phyloP scores from a whole-genome alignment of 1,140 invertebrate genomes.

The Leptopilina boulardi region DNA sequence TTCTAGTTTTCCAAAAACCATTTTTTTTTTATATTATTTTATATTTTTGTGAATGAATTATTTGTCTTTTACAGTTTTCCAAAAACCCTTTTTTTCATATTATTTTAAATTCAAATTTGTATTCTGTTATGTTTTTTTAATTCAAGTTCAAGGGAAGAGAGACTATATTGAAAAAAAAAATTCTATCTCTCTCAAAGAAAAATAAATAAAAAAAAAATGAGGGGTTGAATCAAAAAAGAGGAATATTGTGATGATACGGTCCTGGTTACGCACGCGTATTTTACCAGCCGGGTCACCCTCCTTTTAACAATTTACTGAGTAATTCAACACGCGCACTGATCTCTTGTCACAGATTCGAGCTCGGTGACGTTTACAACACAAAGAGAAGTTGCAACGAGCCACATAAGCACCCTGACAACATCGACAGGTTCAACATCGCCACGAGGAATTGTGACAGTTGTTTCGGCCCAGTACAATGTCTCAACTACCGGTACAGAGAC shows the following conservation, averaged over 20 bases:
- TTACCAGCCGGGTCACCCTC: slow-evolving; percentile 28
- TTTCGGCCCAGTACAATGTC: slow-evolving; percentile 68
- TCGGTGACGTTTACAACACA: slow-evolving; percentile 70
- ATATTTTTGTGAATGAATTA: too few species aligned
- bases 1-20: too few species aligned
- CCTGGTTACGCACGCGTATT: slow-evolving; percentile 58
- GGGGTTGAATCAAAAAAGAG: too few species aligned
- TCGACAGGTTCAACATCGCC: slow-evolving; percentile 61
- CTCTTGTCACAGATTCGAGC: slow-evolving; percentile 64
- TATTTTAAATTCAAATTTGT: too few species aligned
- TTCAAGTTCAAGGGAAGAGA: too few species aligned
- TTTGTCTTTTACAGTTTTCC: too few species aligned
- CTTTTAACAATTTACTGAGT: slow-evolving; percentile 22
- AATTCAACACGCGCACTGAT: slow-evolving; percentile 49
- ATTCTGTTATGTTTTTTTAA: too few species aligned
- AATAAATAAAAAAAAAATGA: too few species aligned
- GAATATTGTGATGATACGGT: slow-evolving; percentile 37
- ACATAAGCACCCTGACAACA: slow-evolving; percentile 67
- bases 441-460: slow-evolving; percentile 63
- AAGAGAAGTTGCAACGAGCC: slow-evolving; percentile 67
- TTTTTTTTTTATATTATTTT: too few species aligned
- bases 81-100: too few species aligned
- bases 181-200: too few species aligned
- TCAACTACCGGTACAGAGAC: slow-evolving; percentile 67
- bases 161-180: too few species aligned